Evolutionary conservation across 2,888 invertebrate genomes (phyloP), one percentile per base, ranked within the genome.

Genomic region (Thereva nobilitata): DNA sequence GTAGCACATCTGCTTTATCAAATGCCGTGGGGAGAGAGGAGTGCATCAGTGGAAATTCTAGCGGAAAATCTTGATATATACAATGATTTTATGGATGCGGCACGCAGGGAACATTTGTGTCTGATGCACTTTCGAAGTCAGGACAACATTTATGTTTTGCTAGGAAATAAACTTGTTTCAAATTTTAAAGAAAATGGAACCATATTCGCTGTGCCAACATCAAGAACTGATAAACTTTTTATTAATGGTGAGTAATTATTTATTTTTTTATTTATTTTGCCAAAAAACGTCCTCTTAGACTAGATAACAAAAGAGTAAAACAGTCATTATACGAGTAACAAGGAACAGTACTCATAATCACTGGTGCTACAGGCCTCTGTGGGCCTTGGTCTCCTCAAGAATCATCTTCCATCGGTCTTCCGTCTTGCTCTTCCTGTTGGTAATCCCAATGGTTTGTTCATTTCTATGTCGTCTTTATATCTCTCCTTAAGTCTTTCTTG

Each of bases 11-110:
- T 81, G 12, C 69, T 81, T 35, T 77, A 80, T 64, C 79, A 81
- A 70, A 77, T 81, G 79, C 81, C 81, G 0, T 80, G 80, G 80
- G 77, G 77, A 35, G 77, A 78, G 50, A 75, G 76, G 52, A 77
- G 77, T 41, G 78, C 80, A n/a, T 80, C 81, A 0, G 79, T 80
- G 2, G 81, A 81, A 69, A 79, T 81, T 44, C 65, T 78, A 4
- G 76, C 79, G 1, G 78, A 79, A 41, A 77, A 74, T 40, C 65
- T 78, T 49, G 74, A 78, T 44, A 72, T 76, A n/a, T 78, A 78
- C 50, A 79, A 78, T 64, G 78, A 80, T 12, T 81, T 81, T 55
- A 78, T 80, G 78, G 77, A 78, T 44, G 75, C 79, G 5, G 76
- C 78, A 2, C 74, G 77, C 0, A 72, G 74, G 38, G 80, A 80